These are phyloP conservation scores for Gymnocephalus cernua DNA, from an alignment of 2,113 vertebrate genomes.

Conservation along the genomic window DNA sequence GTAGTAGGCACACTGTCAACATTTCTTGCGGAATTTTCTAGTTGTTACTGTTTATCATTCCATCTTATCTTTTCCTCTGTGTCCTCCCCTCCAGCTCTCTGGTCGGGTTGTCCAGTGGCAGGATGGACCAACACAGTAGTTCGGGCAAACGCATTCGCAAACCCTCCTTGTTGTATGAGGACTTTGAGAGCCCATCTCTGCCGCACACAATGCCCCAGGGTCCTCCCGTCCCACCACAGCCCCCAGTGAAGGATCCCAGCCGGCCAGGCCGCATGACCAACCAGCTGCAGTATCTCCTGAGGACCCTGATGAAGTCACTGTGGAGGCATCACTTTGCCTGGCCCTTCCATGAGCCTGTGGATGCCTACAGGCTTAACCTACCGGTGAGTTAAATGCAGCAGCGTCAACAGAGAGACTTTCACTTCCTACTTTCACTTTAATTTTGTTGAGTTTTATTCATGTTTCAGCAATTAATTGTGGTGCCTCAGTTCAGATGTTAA, in stretches of 20 bases:
- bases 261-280: constrained; percentile 90
- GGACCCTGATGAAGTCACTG: constrained; percentile 90
- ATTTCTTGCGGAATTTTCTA: no score
- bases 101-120: constrained; percentile 70
- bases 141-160: constrained; percentile 94
- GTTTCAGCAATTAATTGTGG: not conserved
- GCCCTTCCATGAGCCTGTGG: constrained; percentile 95
- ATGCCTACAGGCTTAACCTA: constrained; percentile 89
- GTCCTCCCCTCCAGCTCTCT: constrained; percentile 66
- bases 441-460: not conserved
- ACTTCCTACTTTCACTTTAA: not conserved
- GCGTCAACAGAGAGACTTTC: not conserved
- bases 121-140: constrained; percentile 75
- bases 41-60: not conserved
- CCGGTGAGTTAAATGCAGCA: constrained; percentile 60
- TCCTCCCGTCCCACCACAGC: constrained; percentile 72
- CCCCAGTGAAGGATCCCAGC: constrained; percentile 88
- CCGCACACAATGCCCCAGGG: constrained; percentile 75
- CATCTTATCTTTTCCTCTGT: not conserved
- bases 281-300: constrained; percentile 94
- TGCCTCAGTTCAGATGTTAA: not conserved
- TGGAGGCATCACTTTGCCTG: constrained; percentile 97
- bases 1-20: no score
- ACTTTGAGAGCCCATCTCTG: constrained; percentile 93
- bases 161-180: constrained; percentile 93